These are phyloP conservation scores for Lasiommata megera DNA, from an alignment of 2,888 invertebrate genomes.

Conservation along the genomic window DNA sequence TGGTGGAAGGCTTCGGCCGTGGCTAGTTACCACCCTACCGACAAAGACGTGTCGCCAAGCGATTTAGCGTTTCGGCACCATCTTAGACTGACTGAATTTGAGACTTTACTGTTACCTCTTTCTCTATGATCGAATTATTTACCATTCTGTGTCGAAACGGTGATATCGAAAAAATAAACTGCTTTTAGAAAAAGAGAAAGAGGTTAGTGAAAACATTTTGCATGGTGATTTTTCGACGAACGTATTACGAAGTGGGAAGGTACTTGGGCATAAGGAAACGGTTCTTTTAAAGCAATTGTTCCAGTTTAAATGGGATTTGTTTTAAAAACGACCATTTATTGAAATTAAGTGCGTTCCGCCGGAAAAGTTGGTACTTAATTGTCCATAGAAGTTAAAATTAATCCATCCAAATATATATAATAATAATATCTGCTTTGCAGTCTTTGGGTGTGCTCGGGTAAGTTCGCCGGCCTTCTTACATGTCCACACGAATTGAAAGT, in stretches of 20 bases:
- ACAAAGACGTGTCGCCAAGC: no score
- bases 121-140: no score
- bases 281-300: slow-evolving; percentile 19
- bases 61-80: no score
- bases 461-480: no score
- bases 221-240: neutral
- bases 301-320: slow-evolving; percentile 25
- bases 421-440: no score
- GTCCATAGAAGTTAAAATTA: neutral
- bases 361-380: neutral
- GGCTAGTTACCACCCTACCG: no score
- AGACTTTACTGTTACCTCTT: no score
- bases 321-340: slow-evolving; percentile 18
- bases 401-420: neutral
- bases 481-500: no score
- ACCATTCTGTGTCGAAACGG: neutral
- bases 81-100: no score
- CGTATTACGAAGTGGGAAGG: neutral
- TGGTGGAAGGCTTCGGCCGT: no score
- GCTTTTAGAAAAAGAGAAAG: neutral
- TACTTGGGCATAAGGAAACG: neutral
- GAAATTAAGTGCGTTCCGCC: neutral
- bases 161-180: neutral
- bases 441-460: no score
- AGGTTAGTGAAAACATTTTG: neutral